Evolutionary conservation across 1,140 invertebrate species (phyloP), one percentile per base, ranked within the genome.

Genomic region (Monochamus saltuarius): DNA sequence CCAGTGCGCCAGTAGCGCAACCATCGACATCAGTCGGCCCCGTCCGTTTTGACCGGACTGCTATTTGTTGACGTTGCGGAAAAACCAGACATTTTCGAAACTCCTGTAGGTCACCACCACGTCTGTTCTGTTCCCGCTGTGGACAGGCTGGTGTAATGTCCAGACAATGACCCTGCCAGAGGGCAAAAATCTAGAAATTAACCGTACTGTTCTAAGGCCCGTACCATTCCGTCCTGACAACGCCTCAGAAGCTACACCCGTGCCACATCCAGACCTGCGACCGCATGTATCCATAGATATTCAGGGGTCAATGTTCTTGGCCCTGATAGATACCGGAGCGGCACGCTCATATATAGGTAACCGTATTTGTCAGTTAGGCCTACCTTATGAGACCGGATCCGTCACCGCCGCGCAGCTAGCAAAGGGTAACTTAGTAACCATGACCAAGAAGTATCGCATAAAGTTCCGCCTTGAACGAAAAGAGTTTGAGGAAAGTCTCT

Each of bases 311-410:
- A 16, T 8, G 4, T 46, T 46, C 17, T 17, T 11, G 7, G 57
- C 40, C 13, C 22, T 59, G 29, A 8, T 60, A 4, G 58, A 60
- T 13, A 60, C 50, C 17, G 50, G 51, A 16, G 49, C 58, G 2
- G 19, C 45, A 16, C 13, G 45, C 10, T 46, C 45, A 10, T 46
- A 16, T 46, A 13, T 29, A 29, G 22, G 22, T 3, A 6, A 29
- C 22, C 22, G 6, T 3, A 29, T 29, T 6, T 29, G 22, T 29
- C 22, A 29, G 6, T 6, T 29, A 6, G 22, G 22, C 22, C 22
- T 29, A 29, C 22, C 2, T 29, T 29, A 29, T 29, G 22, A 29
- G 22, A 29, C 22, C 22, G 6, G 2, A 3, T 3, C 22, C 22
- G 22, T 6, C 2, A 2, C 22, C 2, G 22, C 22, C 22, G 22